Percentiles rank a stretch among this genome's conserved stretches.
These are phyloP conservation scores for Chaetura pelagica DNA, from an alignment of 2,113 vertebrate genomes.

Conservation along the genomic window DNA sequence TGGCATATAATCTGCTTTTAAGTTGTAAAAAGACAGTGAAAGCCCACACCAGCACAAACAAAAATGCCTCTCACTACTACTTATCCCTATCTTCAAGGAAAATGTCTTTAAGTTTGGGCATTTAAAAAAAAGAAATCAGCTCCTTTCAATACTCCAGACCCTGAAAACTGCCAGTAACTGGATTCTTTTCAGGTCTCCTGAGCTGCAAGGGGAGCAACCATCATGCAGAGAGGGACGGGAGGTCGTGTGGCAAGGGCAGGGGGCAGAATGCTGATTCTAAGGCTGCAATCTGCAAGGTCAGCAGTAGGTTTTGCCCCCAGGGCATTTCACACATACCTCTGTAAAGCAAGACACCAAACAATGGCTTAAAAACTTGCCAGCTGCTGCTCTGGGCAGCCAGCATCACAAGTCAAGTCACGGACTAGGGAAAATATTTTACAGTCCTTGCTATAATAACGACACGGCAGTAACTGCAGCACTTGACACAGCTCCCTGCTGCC, in stretches of 20 bases:
- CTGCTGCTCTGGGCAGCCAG: background rate
- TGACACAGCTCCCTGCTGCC: background rate
- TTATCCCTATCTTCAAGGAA: background rate
- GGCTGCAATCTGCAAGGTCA: background rate
- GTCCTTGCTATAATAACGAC: background rate
- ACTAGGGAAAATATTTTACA: background rate
- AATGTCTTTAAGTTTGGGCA: background rate
- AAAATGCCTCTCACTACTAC: background rate
- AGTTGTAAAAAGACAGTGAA: background rate
- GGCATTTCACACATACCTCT: background rate
- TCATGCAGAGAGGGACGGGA: background rate
- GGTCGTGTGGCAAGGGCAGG: background rate
- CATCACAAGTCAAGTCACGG: slow-evolving; percentile 17
- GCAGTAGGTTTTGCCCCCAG: background rate
- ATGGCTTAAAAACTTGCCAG: background rate
- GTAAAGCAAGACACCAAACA: background rate
- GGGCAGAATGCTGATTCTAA: background rate
- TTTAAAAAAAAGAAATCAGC: background rate
- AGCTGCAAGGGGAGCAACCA: background rate
- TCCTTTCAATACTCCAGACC: background rate
- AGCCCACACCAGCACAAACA: background rate
- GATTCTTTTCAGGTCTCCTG: background rate
- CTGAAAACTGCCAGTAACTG: background rate
- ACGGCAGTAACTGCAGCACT: background rate
- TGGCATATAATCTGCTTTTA: background rate